Base-by-base conservation (phyloP, 1,140 invertebrate genomes). In the Bombus confusus region DNA sequence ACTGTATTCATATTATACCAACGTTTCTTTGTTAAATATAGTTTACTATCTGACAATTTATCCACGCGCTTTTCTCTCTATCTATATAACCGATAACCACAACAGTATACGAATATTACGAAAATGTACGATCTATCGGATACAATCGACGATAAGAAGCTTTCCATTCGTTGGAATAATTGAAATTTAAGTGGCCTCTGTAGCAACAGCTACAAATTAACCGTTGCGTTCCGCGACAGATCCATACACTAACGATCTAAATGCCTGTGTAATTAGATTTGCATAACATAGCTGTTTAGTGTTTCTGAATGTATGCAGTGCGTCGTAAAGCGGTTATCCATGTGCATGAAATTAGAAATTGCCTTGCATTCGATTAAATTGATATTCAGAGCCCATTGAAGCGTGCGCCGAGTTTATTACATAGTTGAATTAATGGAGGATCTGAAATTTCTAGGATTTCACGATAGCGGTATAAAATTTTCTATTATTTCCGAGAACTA, bases 201-300 rank as follows among this genome's bases (percentile, higher is more conserved):
- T 31, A 5, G 31, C 52, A 52, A 52, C 72, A 52, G 22, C 72
- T 34, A 74, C 10, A 10, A 74, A 74, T 74, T 74, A 52, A 22
- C 43, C n/a, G 47, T 74, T 18, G 22, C 43, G 34, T 43, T 74
- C 34, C 18, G 43, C 72, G 72, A 74, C 72, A 74, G 72, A 52
- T 74, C 22, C 43, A 22, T 25, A 34, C 52, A n/a, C 74, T 76
- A 76, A 76, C 74, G 74, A 76, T 25, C 34, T 59, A 59, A 59
- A 52, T 52, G 25, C 37, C 47, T 39, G 52, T 76, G n/a, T 39
- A 59, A 76, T 76, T 59, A 76, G 31, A 59, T 76, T 76, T 37
- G 52, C 74, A 39, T 76, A 76, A 76, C 74, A 39, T 6, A 10
- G 34, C 52, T 62, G 59, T n/a, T 59, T 39, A 76, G 34, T 39